Evolutionary conservation across 2,797 vertebrate genomes (phyloP).

Genomic region (Siniperca obscura): DNA sequence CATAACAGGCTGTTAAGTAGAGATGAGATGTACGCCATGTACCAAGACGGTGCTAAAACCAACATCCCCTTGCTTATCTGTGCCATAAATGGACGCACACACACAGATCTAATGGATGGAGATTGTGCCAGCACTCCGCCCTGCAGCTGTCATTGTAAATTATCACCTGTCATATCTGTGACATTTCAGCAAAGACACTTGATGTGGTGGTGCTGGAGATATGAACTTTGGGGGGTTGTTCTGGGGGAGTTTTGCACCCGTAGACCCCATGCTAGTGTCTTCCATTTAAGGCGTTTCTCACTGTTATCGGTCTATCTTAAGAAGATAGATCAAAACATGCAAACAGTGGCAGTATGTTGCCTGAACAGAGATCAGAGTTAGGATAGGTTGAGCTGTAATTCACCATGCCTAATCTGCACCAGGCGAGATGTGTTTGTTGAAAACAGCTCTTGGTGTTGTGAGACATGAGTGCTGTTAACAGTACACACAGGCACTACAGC

Average conservation of each 20-base stretch:
- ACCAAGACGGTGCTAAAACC: constrained; percentile 55
- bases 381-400: constrained; percentile 78
- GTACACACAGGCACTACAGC: neutral
- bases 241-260: constrained; percentile 33
- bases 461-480: constrained; percentile 26
- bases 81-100: constrained; percentile 57
- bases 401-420: constrained; percentile 73
- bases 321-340: constrained; percentile 77
- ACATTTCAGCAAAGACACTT: constrained; percentile 71
- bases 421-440: constrained; percentile 40
- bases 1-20: constrained; percentile 65
- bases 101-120: constrained; percentile 65
- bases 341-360: constrained; percentile 62
- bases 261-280: constrained; percentile 17
- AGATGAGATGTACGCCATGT: constrained; percentile 53
- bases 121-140: constrained; percentile 47
- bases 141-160: constrained; percentile 69
- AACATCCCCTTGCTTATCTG: constrained; percentile 64
- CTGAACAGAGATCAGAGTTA: constrained; percentile 77
- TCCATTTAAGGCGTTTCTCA: constrained; percentile 36
- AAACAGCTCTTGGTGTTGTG: constrained; percentile 48
- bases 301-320: constrained; percentile 80
- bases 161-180: constrained; percentile 77
- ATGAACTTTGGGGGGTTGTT: constrained; percentile 52
- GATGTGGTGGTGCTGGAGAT: constrained; percentile 66